Evolutionary conservation across 37 sponge, comb jelly and placozoan genomes (phyloP).

Genomic region (Dysidea cf. avara): DNA sequence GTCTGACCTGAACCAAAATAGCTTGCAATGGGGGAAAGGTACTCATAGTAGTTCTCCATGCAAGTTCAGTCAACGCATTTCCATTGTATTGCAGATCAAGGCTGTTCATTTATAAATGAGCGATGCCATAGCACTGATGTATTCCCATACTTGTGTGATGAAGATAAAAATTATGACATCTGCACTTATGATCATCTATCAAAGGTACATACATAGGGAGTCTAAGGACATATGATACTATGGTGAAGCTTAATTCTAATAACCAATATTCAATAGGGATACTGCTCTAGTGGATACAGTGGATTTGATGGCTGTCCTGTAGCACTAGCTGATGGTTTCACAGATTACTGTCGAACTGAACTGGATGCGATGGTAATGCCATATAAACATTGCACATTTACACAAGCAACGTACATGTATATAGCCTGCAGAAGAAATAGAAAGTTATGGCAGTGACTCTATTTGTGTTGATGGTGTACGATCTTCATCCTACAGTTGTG

Average conservation of each 20-base stretch:
- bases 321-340: conserved; percentile 2
- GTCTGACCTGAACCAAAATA: conserved; percentile 3
- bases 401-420: too few species aligned
- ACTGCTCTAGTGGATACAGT: neutral
- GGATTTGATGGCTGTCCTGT: conserved; percentile 28
- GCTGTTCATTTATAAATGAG: conserved; percentile 32
- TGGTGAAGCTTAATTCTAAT: neutral
- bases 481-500: too few species aligned
- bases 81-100: conserved; percentile 6
- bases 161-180: too few species aligned
- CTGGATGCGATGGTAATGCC: too few species aligned
- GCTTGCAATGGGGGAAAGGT: conserved; percentile 26
- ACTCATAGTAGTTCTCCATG: neutral
- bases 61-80: neutral
- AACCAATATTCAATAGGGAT: conserved; percentile 7
- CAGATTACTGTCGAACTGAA: too few species aligned
- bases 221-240: neutral
- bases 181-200: conserved; percentile 8
- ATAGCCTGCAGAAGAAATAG: too few species aligned
- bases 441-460: too few species aligned
- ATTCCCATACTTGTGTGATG: conserved; percentile 34
- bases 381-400: too few species aligned
- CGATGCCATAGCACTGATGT: neutral
- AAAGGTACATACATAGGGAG: conserved; percentile 2
- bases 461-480: too few species aligned